A percentile compares a stretch with the other conserved stretches of the same genome.
Evolutionary conservation across 2,888 invertebrate genomes (phyloP).

Genomic region (Volucella zonaria): DNA sequence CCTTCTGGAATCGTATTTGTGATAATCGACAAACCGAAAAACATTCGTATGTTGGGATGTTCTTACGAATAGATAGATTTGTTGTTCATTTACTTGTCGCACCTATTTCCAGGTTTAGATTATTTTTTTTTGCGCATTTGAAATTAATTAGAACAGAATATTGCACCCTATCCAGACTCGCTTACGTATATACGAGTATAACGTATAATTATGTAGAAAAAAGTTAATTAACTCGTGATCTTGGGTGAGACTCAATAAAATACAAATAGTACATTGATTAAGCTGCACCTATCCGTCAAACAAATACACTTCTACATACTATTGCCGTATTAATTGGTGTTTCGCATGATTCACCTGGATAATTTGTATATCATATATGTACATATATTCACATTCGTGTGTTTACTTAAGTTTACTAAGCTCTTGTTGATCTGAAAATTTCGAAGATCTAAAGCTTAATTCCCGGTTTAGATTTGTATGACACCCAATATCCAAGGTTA

Average conservation of each 20-base stretch:
- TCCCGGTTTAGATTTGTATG: too few relatives aligned
- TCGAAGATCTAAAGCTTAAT: background rate
- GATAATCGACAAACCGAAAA: too few relatives aligned
- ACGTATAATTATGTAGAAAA: conserved; percentile 10
- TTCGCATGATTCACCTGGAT: conserved; percentile 82
- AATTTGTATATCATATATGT: conserved; percentile 75
- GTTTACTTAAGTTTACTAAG: background rate
- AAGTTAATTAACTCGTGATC: conserved; percentile 49
- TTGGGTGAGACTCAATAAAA: conserved; percentile 44
- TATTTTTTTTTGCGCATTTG: background rate
- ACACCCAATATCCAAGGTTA: too few relatives aligned
- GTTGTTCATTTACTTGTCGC: conserved; percentile 15
- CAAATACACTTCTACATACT: conserved; percentile 20
- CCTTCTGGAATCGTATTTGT: conserved; percentile 19
- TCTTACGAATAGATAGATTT: too few relatives aligned
- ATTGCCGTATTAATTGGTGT: conserved; percentile 80
- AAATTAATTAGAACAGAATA: conserved; percentile 24
- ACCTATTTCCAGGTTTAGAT: conserved; percentile 30
- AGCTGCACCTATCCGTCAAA: conserved; percentile 32
- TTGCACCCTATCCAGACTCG: background rate
- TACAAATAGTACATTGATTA: conserved; percentile 44
- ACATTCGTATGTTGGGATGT: too few relatives aligned
- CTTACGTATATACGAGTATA: too few relatives aligned
- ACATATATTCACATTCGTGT: background rate
- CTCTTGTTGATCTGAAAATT: too few relatives aligned